These are phyloP conservation scores for Sinocyclocheilus anshuiensis DNA, from an alignment of 2,113 vertebrate genomes.

Conservation along the genomic window DNA sequence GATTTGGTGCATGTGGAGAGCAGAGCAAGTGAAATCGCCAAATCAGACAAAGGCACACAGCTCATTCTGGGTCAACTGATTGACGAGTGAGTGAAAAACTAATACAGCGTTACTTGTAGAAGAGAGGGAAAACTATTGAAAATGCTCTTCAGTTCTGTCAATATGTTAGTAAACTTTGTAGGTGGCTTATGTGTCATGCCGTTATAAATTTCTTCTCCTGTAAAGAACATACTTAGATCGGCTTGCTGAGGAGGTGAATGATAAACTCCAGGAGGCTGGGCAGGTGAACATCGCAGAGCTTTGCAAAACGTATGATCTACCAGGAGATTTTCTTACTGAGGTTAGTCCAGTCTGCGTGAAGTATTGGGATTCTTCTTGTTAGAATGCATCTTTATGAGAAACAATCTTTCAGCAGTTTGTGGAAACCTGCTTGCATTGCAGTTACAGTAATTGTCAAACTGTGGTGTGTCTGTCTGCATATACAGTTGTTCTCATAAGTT, in stretches of 20 bases:
- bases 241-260: conserved; percentile 93
- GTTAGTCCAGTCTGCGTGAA: conserved; percentile 67
- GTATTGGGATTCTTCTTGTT: background rate
- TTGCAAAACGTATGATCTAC: conserved; percentile 91
- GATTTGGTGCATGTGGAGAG: conserved; percentile 92
- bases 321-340: conserved; percentile 91
- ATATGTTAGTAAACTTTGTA: background rate
- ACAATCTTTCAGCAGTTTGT: background rate
- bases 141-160: background rate
- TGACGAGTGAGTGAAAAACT: conserved; percentile 83
- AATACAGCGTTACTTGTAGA: background rate
- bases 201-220: background rate
- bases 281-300: conserved; percentile 89
- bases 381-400: background rate
- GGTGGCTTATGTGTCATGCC: background rate
- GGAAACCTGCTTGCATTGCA: background rate
- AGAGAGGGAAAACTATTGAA: background rate
- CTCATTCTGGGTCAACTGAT: conserved; percentile 92
- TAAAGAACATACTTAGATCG: conserved; percentile 86
- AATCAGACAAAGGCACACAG: conserved; percentile 83
- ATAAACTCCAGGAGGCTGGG: conserved; percentile 94
- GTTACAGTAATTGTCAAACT: too few relatives aligned
- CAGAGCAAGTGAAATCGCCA: conserved; percentile 86
- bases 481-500: too few relatives aligned
- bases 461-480: too few relatives aligned